phyloP scores from a whole-genome alignment of 1,140 invertebrate species.

The Musca vetustissima region DNA sequence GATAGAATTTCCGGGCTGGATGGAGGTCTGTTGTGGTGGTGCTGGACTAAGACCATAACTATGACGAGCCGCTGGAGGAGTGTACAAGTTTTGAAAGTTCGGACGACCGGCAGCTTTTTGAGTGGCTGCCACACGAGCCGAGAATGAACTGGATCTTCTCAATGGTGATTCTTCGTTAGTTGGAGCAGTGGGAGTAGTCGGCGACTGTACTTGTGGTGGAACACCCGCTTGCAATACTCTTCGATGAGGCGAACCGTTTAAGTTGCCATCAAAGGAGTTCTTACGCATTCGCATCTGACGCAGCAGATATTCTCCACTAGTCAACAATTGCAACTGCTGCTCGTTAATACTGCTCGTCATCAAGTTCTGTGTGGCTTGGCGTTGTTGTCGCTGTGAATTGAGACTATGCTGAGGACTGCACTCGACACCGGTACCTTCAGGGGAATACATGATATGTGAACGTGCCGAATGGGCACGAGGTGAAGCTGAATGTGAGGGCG shows the following conservation, averaged over 20 bases:
- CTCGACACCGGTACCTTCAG: conserved; percentile 24
- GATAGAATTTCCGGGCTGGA: conserved; percentile 8
- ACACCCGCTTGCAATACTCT: conserved; percentile 20
- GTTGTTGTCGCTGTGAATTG: conserved; percentile 30
- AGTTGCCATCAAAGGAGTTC: conserved; percentile 57
- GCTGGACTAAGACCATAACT: conserved; percentile 35
- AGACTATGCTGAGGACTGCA: conserved; percentile 49
- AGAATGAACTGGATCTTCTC: conserved; percentile 51
- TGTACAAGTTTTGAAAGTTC: conserved; percentile 50
- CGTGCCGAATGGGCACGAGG: conserved; percentile 31
- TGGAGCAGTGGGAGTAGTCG: conserved; percentile 8
- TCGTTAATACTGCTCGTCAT: conserved; percentile 55
- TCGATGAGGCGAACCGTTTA: conserved; percentile 25
- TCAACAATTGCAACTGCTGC: conserved; percentile 48
- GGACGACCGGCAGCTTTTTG: conserved; percentile 46
- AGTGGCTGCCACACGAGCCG: conserved; percentile 23
- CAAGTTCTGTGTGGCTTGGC: conserved; percentile 27
- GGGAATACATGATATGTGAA: conserved; percentile 24
- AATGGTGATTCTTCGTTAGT: conserved; percentile 36
- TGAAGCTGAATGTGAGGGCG: conserved; percentile 36
- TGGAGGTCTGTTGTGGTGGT: conserved; percentile 14
- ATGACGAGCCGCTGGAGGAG: conserved; percentile 48
- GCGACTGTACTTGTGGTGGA: conserved; percentile 16
- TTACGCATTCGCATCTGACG: conserved; percentile 55
- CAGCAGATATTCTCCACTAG: conserved; percentile 49